Conservation (phyloP, 30 jellyfish, hydroid and myxozoan species). For the Hydra vulgaris region DNA sequence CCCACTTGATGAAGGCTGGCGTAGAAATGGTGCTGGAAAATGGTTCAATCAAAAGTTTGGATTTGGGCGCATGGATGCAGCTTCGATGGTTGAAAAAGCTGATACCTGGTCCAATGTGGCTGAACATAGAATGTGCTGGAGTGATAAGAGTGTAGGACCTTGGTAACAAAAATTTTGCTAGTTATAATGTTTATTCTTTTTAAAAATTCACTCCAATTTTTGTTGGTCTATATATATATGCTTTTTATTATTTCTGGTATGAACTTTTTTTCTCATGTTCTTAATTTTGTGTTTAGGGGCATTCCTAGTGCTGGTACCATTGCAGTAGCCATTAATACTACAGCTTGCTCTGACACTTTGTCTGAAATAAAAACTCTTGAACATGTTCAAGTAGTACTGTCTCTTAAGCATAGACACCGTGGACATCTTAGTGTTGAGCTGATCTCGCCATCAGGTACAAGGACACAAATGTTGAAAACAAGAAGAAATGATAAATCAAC, state of each 20-base stretch:
- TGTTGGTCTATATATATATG: background rate
- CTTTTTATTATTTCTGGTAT: background rate
- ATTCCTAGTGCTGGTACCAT: conserved; percentile 76
- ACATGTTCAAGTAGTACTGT: conserved; percentile 86
- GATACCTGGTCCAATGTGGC: conserved; percentile 71
- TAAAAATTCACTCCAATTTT: background rate
- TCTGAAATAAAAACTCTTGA: conserved; percentile 64
- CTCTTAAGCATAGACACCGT: conserved; percentile 87
- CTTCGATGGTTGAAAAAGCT: conserved; percentile 79
- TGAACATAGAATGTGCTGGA: conserved; percentile 81
- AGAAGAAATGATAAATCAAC: conserved; percentile 86
- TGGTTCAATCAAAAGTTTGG: conserved; percentile 99
- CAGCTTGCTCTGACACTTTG: conserved; percentile 67
- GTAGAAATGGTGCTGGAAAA: conserved; percentile 99
- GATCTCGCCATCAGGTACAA: conserved; percentile 97
- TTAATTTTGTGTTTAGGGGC: conserved; percentile 40
- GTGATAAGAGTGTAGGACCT: conserved; percentile 86
- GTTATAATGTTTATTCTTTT: background rate
- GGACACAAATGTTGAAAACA: conserved; percentile 84
- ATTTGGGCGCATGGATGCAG: conserved; percentile 96
- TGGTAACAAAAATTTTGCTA: conserved; percentile 40
- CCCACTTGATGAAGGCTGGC: conserved; percentile 98
- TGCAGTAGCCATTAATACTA: conserved; percentile 48
- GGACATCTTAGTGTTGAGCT: conserved; percentile 85
- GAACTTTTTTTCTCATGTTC: background rate